Base-by-base conservation (phyloP, 2,797 vertebrate species). In the Lycodopsis pacificus region DNA sequence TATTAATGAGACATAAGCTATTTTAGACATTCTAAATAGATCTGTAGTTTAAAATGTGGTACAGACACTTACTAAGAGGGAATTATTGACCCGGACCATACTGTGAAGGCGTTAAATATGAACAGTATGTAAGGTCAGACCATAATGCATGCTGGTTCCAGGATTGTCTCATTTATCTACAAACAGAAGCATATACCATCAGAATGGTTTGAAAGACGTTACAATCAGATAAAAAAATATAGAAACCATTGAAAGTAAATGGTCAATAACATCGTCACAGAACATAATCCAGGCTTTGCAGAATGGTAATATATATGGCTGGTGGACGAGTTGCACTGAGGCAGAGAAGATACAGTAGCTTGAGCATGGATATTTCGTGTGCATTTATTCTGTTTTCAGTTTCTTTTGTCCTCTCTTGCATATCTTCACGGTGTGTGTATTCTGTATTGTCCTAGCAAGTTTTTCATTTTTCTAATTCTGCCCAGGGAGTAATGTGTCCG, bases 351-450 rank as follows among this genome's bases (percentile, higher is more conserved):
- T 83, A 73, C 71, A 79, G 30, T 44, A 70, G 71, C 74, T 80
- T 73, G 68, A 76, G 40, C 66, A 30, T 73, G 53, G 56, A 64
- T 83, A 64, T 83, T 78, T 83, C 61, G 8, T 56, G 40, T 63
- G 51, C 65, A 71, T 86, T 84, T 86, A 27, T 44, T 81, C 54
- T 79, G 36, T 80, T 84, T 84, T 82, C 34, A 71, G 58, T 88
- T 89, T 76, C 72, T 77, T 87, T 81, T 86, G 79, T 86, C 77
- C 70, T 22, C 9, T 84, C 86, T 77, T 87, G 87, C 86, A 82
- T 88, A 74, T 86, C 65, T 72, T 77, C 44, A 65, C 2, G 11
- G 65, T 25, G 13, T 75, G 65, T 78, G 63, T 79, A 34, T 76
- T 80, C 65, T 82, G 34, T 59, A 48, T 32, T 59, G 34, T 68